Conservation (phyloP, 2,888 invertebrate species). For the Temnothorax rugatulus region DNA sequence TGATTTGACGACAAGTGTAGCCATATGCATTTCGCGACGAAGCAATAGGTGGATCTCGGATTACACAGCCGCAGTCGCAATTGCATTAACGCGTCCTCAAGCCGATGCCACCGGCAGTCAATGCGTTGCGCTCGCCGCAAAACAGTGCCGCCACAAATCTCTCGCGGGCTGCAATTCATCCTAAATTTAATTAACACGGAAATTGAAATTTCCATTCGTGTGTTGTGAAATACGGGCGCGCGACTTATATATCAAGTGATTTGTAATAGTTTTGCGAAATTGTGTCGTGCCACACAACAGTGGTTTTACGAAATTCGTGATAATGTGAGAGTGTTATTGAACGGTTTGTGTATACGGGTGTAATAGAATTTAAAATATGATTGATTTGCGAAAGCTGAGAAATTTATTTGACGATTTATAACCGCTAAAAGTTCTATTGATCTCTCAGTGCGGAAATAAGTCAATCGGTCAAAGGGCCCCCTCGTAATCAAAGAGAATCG, state of each 20-base stretch:
- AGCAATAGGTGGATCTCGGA: constrained; percentile 74
- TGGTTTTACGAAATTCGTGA: background rate
- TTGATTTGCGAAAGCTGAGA: background rate
- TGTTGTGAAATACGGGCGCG: background rate
- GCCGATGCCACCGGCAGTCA: constrained; percentile 66
- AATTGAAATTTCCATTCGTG: constrained; percentile 14
- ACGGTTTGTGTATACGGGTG: background rate
- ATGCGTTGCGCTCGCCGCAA: constrained; percentile 49
- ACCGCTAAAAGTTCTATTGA: background rate
- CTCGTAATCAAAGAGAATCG: constrained; percentile 3
- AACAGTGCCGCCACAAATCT: constrained; percentile 57
- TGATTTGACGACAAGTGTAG: constrained; percentile 65
- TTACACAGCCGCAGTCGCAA: constrained; percentile 77
- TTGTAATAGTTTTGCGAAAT: background rate
- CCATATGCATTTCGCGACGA: constrained; percentile 55
- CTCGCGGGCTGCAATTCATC: constrained; percentile 56
- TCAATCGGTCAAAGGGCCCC: background rate
- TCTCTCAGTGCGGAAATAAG: background rate
- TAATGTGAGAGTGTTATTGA: background rate
- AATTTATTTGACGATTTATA: background rate
- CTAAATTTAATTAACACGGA: constrained; percentile 45
- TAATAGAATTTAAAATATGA: background rate
- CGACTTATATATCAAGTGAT: constrained; percentile 1
- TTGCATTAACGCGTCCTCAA: constrained; percentile 76
- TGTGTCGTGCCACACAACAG: background rate